These are phyloP conservation scores for Corydoras sp. DNA, from an alignment of 2,113 vertebrate genomes.

Conservation along the genomic window DNA sequence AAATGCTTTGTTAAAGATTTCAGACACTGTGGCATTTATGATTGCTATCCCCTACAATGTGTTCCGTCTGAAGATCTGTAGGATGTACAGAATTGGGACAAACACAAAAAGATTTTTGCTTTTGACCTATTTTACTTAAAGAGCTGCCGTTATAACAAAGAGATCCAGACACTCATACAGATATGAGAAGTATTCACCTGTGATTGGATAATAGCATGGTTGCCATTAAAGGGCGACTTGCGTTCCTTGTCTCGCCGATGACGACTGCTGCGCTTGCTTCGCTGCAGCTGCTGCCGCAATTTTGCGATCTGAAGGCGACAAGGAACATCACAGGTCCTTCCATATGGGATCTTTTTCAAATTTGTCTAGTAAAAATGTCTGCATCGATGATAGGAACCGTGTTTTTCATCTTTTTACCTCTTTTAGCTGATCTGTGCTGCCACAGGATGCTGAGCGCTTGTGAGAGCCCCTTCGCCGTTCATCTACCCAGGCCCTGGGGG, in stretches of 20 bases:
- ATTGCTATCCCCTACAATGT: slow-evolving; percentile 27
- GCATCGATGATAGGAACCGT: neutral
- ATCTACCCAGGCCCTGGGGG: slow-evolving; percentile 82
- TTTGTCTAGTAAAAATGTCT: neutral
- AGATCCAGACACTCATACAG: slow-evolving; percentile 14
- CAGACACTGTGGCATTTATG: slow-evolving; percentile 10
- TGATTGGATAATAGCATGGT: slow-evolving; percentile 90
- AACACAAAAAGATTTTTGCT: slow-evolving; percentile 33
- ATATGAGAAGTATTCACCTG: slow-evolving; percentile 74
- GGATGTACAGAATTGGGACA: slow-evolving; percentile 31
- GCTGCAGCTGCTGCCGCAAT: slow-evolving; percentile 92
- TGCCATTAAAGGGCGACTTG: slow-evolving; percentile 96
- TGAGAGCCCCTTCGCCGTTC: slow-evolving; percentile 82
- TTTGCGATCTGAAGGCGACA: slow-evolving; percentile 82
- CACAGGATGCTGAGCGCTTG: slow-evolving; percentile 81
- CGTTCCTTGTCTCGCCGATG: slow-evolving; percentile 96
- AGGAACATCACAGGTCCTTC: neutral
- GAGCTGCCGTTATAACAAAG: slow-evolving; percentile 5
- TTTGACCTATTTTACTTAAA: slow-evolving; percentile 11
- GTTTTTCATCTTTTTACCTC: slow-evolving; percentile 59
- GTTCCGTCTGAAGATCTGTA: neutral
- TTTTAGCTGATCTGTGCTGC: slow-evolving; percentile 81
- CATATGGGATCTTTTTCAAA: too few species aligned
- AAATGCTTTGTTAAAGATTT: neutral
- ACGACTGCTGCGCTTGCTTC: slow-evolving; percentile 96